Base-by-base conservation (phyloP, 2,888 invertebrate genomes). In the Sipha maydis region DNA sequence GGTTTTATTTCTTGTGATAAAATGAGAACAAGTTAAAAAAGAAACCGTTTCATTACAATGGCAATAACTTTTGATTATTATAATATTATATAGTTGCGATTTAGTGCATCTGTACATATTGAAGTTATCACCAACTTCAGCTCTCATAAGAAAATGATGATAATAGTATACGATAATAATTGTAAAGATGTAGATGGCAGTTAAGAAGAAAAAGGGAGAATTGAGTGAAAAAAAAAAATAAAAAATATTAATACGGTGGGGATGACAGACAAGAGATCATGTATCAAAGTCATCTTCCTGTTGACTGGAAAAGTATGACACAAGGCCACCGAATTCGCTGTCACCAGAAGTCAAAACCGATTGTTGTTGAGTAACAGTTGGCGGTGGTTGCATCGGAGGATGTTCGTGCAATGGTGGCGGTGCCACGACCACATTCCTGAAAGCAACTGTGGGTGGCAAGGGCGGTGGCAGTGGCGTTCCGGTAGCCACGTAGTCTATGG, bases 261-360 rank as follows among this genome's bases (percentile, higher is more conserved):
- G 28, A 31, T 71, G n/a, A 83, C 0, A n/a, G 75, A 75, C 34
- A 34, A 78, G 77, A 69, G 31, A 78, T 85, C 78, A 95, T 93
- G 95, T 94, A 92, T 97, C 97, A 91, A 97, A 94, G 92, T 97
- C 97, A 91, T 97, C 97, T 92, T 97, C 96, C 90, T 94, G 94
- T 92, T 97, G 97, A 91, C 97, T 97, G 90, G 97, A 97, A 92
- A 97, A 97, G 93, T 97, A 97, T 92, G 97, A 97, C 89, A 97
- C 97, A 91, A 97, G 94, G 8, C 97, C 97, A 71, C 97, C 97
- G 92, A 97, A 97, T 91, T 97, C 97, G 82, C 96, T 95, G 90
- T 94, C 94, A 90, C 93, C 92, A 89, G 92, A 84, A 48, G 54
- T 88, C 83, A 90, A 41, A 75, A 34, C 11, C 4, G 48, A 61